Evolutionary conservation across 2,888 invertebrate species (phyloP), one percentile per base, ranked within the genome.

Genomic region (Drosophila ustulata): DNA sequence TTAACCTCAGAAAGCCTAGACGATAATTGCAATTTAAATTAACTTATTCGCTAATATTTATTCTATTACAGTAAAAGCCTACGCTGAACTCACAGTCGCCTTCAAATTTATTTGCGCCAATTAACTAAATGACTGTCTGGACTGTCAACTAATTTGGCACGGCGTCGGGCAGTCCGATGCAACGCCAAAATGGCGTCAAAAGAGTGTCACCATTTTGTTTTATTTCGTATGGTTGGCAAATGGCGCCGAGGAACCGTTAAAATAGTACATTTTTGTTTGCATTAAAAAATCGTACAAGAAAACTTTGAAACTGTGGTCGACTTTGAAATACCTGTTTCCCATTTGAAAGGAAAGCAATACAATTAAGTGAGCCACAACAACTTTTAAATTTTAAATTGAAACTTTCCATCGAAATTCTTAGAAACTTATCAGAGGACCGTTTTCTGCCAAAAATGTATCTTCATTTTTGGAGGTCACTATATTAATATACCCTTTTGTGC

Each of bases 141-240:
- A 81, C 80, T 80, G 75, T 82, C 75, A 78, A 86, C 90, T 91
- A 90, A 91, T 90, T 91, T 91, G 90, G 91, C 90, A 78, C 87
- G 89, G 91, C 89, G 87, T 86, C 91, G 86, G 90, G 64, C 80
- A 81, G 63, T 66, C 77, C 67, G 34, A 63, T 59, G 82, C 85
- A 66, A 63, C 56, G 74, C 61, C 71, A 75, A 34, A 34, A 63
- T 69, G 82, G 74, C 79, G 79, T 71, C 87, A 81, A 71, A 66
- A 45, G 53, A 45, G 57, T 47, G 74, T 41, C 66, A 63, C 69
- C 80, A 78, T 82, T 77, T 84, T 83, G 69, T 76, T 83, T 78
- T 82, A 75, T 86, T 76, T 81, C 50, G 62, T 86, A 82, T 62
- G 85, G 76, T 73, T 66, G 66, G 65, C 64, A 50, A 47, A 41